A percentile compares a stretch with the other conserved stretches of the same genome.
Evolutionary conservation across 2,113 vertebrate species (phyloP).

Genomic region (Sciurus niger): DNA sequence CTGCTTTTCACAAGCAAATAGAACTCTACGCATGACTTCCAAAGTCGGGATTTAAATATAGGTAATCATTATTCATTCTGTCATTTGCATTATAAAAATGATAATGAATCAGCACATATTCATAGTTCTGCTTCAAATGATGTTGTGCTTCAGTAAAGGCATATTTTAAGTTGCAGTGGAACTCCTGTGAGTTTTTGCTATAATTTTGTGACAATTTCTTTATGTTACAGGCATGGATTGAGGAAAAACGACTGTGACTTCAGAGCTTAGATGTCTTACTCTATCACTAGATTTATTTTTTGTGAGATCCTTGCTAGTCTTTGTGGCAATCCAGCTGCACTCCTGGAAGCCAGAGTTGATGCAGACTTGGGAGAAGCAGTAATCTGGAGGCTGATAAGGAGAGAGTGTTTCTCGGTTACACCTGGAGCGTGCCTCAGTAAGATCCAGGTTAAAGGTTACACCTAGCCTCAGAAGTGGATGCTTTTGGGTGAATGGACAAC

Average conservation of each 20-base stretch:
- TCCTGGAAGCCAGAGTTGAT: background rate
- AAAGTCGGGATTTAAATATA: constrained; percentile 63
- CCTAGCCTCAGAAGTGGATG: background rate
- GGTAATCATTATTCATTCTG: constrained; percentile 69
- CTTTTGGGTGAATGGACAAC: background rate
- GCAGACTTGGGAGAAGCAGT: background rate
- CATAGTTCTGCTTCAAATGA: constrained; percentile 65
- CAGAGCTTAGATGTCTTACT: background rate
- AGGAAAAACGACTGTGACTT: background rate
- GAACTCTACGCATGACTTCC: constrained; percentile 39
- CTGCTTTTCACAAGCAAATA: constrained; percentile 53
- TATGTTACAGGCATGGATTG: background rate
- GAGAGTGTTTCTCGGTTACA: background rate
- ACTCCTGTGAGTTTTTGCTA: background rate
- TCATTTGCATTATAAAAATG: constrained; percentile 70
- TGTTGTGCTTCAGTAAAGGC: constrained; percentile 51
- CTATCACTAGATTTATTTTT: background rate
- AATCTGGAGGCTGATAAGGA: background rate
- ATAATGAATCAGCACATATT: constrained; percentile 70
- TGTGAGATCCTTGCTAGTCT: background rate
- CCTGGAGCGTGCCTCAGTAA: background rate
- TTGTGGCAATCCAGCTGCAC: background rate
- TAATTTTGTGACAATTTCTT: background rate
- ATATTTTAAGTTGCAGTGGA: background rate
- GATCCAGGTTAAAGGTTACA: background rate